Evolutionary conservation across 2,113 vertebrate species (phyloP), one percentile per base, ranked within the genome.

Genomic region (Pionites leucogaster): DNA sequence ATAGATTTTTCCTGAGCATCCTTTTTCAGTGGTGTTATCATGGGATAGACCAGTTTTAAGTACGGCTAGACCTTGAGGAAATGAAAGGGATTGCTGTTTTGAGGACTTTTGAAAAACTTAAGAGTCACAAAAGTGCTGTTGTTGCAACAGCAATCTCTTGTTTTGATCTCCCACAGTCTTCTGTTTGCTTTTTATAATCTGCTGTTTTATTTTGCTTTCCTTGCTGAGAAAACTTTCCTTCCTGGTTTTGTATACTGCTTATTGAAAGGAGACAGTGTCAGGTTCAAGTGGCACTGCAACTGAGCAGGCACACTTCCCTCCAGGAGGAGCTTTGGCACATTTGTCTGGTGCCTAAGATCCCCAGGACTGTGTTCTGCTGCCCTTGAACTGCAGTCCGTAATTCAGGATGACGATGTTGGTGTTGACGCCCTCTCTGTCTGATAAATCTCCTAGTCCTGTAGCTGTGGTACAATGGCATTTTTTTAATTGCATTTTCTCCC

Each of bases 361-460:
- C 23, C 60, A 37, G 69, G 24, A 79, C n/a, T 47, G 7, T 63
- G 42, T 62, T 83, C 67, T 91, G 62, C 74, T 93, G 86, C 50
- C 90, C 90, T 91, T 96, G 75, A 86, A 39, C 55, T 88, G 39
- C 93, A 63, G 31, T 35, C 44, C 76, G 57, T 24, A 53, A 67
- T 74, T 88, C 60, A 49, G 70, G 59, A 81, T 79, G 67, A 39
- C 1, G 3, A 1, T 42, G 50, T 41, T 77, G 37, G 19, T 89
- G 47, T 60, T 84, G 72, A 57, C 0, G 5, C 11, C 41, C 46
- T 82, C 3, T 0, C 35, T 79, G 5, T 55, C 52, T 2, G 9
- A n/a, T 18, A 41, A 50, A 88, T 95, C 67, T 80, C 53, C 41
- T 53, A 28, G 17, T 70, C 33, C 47, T 11, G 0, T 33, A 78